Evolutionary conservation across 1,140 invertebrate species (phyloP).

Genomic region (Aphidius gifuensis): DNA sequence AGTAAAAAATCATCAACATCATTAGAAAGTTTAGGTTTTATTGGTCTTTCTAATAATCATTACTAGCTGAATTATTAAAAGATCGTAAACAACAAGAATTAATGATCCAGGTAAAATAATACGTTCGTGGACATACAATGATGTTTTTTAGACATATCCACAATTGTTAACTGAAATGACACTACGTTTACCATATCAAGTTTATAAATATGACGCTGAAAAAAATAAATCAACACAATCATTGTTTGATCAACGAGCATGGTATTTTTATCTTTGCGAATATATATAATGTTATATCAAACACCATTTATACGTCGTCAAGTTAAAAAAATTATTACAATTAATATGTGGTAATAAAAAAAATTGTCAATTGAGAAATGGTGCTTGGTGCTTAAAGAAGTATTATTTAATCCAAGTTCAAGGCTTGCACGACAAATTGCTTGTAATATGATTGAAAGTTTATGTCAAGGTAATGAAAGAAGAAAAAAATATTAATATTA

Average conservation of each 20-base stretch:
- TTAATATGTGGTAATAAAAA: conserved; percentile 95
- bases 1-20: conserved; percentile 37
- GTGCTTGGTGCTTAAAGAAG: conserved; percentile 83
- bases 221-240: conserved; percentile 53
- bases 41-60: conserved; percentile 72
- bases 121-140: conserved; percentile 87
- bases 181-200: conserved; percentile 89
- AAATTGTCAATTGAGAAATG: conserved; percentile 81
- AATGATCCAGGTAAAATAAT: conserved; percentile 63
- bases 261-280: conserved; percentile 86
- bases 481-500: conserved; percentile 79
- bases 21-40: conserved; percentile 64
- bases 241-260: conserved; percentile 62
- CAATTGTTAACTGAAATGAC: conserved; percentile 93
- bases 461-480: conserved; percentile 70
- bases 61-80: conserved; percentile 75
- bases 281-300: conserved; percentile 92
- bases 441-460: conserved; percentile 81
- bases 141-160: conserved; percentile 92
- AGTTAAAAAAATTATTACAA: conserved; percentile 84
- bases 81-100: conserved; percentile 68
- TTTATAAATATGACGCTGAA: conserved; percentile 69
- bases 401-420: conserved; percentile 89
- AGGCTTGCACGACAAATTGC: conserved; percentile 83
- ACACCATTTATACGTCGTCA: conserved; percentile 74